Evolutionary conservation across 2,797 vertebrate species (phyloP).

Genomic region (Salarias fasciatus): DNA sequence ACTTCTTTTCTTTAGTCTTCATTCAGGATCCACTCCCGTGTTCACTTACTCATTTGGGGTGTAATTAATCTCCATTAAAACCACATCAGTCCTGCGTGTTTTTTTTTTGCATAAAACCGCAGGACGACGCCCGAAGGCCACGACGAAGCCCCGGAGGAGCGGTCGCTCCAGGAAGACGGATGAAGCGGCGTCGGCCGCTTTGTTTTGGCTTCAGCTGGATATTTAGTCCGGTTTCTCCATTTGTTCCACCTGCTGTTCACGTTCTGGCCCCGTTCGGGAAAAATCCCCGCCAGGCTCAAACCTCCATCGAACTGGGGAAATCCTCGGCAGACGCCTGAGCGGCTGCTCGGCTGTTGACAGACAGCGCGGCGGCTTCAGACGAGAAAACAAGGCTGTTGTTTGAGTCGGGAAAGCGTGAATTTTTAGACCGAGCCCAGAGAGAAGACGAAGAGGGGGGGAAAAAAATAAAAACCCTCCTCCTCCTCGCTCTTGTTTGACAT

Average conservation of each 20-base stretch:
- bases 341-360: conserved; percentile 61
- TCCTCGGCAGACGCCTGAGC: conserved; percentile 57
- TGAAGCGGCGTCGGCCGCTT: too few relatives aligned
- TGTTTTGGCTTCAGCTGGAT: conserved; percentile 21
- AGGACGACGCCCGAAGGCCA: too few relatives aligned
- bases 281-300: conserved; percentile 35
- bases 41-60: too few relatives aligned
- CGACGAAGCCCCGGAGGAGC: too few relatives aligned
- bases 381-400: conserved; percentile 61
- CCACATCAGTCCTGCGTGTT: too few relatives aligned
- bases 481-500: conserved; percentile 59
- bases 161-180: too few relatives aligned
- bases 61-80: too few relatives aligned
- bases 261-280: conserved; percentile 24
- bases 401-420: conserved; percentile 37
- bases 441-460: background rate
- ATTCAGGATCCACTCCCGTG: too few relatives aligned
- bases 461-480: conserved; percentile 7
- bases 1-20: too few relatives aligned
- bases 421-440: conserved; percentile 38
- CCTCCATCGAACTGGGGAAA: conserved; percentile 42
- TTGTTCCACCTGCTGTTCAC: conserved; percentile 5
- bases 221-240: background rate
- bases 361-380: conserved; percentile 48
- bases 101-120: too few relatives aligned